phyloP scores from a whole-genome alignment of 2,113 vertebrate species.

The Mormyrus iriodes region DNA sequence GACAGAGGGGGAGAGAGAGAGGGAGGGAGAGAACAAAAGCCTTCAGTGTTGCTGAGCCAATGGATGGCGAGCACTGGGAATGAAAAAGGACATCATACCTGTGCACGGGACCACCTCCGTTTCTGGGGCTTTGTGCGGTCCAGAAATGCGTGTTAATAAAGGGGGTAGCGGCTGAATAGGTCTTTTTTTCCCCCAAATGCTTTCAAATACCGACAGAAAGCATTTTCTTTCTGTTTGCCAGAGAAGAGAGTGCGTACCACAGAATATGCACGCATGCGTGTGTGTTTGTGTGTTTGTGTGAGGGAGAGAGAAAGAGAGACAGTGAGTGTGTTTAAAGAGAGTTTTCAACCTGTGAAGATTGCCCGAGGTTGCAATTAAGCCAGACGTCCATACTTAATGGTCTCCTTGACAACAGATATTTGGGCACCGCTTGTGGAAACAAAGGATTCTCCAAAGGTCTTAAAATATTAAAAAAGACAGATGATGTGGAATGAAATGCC shows the following conservation, averaged over 20 bases:
- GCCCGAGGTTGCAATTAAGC: slow-evolving; percentile 20
- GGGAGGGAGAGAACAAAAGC: slow-evolving; percentile 47
- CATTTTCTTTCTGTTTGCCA: slow-evolving; percentile 62
- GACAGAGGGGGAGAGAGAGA: slow-evolving; percentile 28
- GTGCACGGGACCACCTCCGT: slow-evolving; percentile 54
- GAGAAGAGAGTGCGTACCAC: slow-evolving; percentile 33
- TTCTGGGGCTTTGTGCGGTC: slow-evolving; percentile 46
- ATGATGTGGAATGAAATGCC: slow-evolving; percentile 2
- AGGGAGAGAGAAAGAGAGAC: slow-evolving; percentile 44
- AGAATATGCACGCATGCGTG: slow-evolving; percentile 26
- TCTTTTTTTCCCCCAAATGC: slow-evolving; percentile 52
- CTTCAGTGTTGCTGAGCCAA: slow-evolving; percentile 53
- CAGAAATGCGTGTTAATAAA: slow-evolving; percentile 62
- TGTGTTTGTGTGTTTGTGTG: slow-evolving; percentile 20
- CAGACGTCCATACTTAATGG: slow-evolving; percentile 17
- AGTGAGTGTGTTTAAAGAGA: slow-evolving; percentile 5
- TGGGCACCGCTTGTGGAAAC: slow-evolving; percentile 18
- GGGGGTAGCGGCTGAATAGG: slow-evolving; percentile 57
- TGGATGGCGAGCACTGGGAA: slow-evolving; percentile 37
- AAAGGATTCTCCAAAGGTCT: slow-evolving; percentile 13
- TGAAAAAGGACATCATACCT: slow-evolving; percentile 56
- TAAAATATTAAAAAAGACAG: slow-evolving; percentile 20
- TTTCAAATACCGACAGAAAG: slow-evolving; percentile 65
- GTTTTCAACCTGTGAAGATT: slow-evolving; percentile 6
- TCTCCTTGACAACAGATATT: slow-evolving; percentile 21